Base-by-base conservation (phyloP, 2,888 invertebrate genomes). In the Frankliniella intonsa region DNA sequence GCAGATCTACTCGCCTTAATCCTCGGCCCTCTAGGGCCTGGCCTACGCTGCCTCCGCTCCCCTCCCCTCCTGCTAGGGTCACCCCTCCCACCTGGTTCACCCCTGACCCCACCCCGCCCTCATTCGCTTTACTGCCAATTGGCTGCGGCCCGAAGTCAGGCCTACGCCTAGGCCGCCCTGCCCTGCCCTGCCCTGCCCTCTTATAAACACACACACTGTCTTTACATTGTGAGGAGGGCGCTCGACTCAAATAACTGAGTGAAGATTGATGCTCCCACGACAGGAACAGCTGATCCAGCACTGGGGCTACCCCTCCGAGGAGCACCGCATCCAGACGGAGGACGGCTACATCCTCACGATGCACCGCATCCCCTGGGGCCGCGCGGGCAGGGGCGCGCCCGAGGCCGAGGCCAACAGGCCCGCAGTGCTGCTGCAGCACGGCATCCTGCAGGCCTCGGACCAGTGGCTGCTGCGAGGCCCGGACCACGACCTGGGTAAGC, bases 271-370 rank as follows among this genome's bases (percentile, higher is more conserved):
- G 11, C 1, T 17, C n/a, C 14, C 14, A 0, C 62, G 7, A 62
- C 88, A 91, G 91, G 88, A 90, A 0, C 88, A 89, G 84, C 86
- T 91, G 12, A 88, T 90, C 82, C 84, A 86, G 76, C 86, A 87
- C 69, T 86, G 89, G 3, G 91, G 91, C 1, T 91, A 91, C 84
- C 90, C 90, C 0, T 85, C 86, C 2, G 90, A 91, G 86, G 88
- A 87, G 83, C 90, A 91, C 84, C 87, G 89, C 0, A 89, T 87
- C 0, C 86, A 84, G 17, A 93, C 93, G 0, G 85, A 87, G 1
- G 93, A 93, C 85, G 92, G 92, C 7, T 93, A 91, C 87, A 87
- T 91, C 14, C 88, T 93, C 27, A 90, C 90, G 83, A 84, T 93
- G 86, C 92, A 92, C 86, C 88, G 93, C 84, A 92, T 93, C 83